These are phyloP conservation scores for Cinclus cinclus DNA, from an alignment of 2,113 vertebrate species.

Conservation along the genomic window DNA sequence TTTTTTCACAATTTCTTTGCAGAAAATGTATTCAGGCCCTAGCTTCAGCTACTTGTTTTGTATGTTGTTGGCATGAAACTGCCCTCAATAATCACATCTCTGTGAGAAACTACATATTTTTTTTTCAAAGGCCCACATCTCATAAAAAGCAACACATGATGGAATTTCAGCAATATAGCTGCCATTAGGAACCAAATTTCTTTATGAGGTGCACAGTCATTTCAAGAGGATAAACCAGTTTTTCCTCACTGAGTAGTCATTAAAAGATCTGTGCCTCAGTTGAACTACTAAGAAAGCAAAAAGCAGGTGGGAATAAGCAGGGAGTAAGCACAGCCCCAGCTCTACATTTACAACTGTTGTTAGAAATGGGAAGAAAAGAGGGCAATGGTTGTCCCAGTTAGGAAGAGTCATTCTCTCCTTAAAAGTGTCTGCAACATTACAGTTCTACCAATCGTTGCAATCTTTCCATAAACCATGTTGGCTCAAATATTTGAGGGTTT, in stretches of 20 bases:
- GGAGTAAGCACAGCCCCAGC: not conserved
- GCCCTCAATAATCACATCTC: not conserved
- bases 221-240: not conserved
- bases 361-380: not conserved
- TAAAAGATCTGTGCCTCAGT: not conserved
- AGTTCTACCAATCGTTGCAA: not conserved
- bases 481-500: not conserved
- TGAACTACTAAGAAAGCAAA: not conserved
- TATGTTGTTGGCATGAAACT: not conserved
- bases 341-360: not conserved
- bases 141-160: not conserved
- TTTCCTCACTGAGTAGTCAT: not conserved
- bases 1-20: not conserved
- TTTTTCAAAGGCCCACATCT: not conserved
- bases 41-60: not conserved
- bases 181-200: not conserved
- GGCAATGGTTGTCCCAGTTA: rapidly evolving
- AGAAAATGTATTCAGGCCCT: not conserved
- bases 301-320: not conserved
- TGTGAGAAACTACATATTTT: not conserved
- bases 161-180: not conserved
- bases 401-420: not conserved
- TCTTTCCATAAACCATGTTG: not conserved
- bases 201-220: not conserved
- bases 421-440: not conserved